A percentile compares a stretch with the other conserved stretches of the same genome.
Conservation (phyloP, 2,888 invertebrate species). For the Hecatera dysodea region DNA sequence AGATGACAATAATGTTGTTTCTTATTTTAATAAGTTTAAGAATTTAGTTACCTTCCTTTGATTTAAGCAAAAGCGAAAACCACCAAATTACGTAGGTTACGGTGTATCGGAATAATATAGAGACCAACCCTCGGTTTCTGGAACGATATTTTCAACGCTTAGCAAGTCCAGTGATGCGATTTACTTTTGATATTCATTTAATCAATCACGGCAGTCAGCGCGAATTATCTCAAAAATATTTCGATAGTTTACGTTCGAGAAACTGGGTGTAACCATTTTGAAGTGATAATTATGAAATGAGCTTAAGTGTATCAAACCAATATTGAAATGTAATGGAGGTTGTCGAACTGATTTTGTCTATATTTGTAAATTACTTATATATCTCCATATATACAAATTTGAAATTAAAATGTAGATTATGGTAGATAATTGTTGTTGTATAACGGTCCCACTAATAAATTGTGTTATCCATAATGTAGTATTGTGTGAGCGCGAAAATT, state of each 20-base stretch:
- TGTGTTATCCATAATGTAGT: neutral
- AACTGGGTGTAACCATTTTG: neutral
- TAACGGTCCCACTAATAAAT: neutral
- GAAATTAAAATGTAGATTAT: constrained; percentile 15
- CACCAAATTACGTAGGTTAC: neutral
- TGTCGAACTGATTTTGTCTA: constrained; percentile 48
- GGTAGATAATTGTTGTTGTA: constrained; percentile 9
- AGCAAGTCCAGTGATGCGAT: neutral
- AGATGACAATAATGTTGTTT: neutral
- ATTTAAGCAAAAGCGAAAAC: constrained; percentile 4
- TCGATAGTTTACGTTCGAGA: neutral
- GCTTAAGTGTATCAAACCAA: constrained; percentile 38
- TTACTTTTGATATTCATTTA: neutral
- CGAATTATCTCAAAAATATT: neutral
- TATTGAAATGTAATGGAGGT: constrained; percentile 24
- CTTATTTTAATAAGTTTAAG: neutral
- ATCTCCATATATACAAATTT: constrained; percentile 1
- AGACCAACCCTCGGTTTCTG: neutral
- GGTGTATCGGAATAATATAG: neutral
- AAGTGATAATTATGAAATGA: constrained; percentile 29
- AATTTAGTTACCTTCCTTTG: neutral
- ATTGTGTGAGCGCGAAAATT: neutral
- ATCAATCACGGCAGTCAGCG: neutral
- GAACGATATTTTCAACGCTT: neutral
- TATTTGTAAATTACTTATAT: constrained; percentile 32